These are phyloP conservation scores for Oligia latruncula DNA, from an alignment of 2,888 invertebrate genomes.

Conservation along the genomic window DNA sequence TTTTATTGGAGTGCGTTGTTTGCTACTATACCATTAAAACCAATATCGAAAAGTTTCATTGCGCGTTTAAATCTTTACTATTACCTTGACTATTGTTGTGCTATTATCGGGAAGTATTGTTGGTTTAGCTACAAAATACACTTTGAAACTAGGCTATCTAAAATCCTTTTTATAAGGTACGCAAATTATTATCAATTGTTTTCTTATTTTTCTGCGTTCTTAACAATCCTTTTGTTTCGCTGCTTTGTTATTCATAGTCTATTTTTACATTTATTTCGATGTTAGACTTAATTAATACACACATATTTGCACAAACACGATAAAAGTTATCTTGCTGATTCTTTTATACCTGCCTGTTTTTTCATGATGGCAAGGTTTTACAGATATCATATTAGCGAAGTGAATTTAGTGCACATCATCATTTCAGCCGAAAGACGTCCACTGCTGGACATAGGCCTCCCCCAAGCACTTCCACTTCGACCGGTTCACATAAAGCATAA, in stretches of 20 bases:
- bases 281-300: neutral
- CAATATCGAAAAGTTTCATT: constrained; percentile 10
- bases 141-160: neutral
- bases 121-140: neutral
- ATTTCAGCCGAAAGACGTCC: too few species aligned
- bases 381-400: constrained; percentile 5
- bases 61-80: constrained; percentile 8
- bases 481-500: constrained; percentile 20
- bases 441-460: too few species aligned
- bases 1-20: constrained; percentile 12
- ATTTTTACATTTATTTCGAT: constrained; percentile 39
- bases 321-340: constrained; percentile 45
- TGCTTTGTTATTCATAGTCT: constrained; percentile 11
- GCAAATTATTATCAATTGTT: neutral
- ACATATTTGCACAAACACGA: constrained; percentile 30
- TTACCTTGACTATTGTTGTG: constrained; percentile 10
- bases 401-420: constrained; percentile 15
- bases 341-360: constrained; percentile 36
- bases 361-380: constrained; percentile 22
- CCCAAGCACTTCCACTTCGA: too few species aligned
- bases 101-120: neutral
- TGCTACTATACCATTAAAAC: neutral
- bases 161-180: neutral
- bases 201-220: neutral
- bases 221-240: constrained; percentile 7